A percentile compares a stretch with the other conserved stretches of the same genome.
phyloP scores from a whole-genome alignment of 2,888 invertebrate species.

The Drosophila sordidula region DNA sequence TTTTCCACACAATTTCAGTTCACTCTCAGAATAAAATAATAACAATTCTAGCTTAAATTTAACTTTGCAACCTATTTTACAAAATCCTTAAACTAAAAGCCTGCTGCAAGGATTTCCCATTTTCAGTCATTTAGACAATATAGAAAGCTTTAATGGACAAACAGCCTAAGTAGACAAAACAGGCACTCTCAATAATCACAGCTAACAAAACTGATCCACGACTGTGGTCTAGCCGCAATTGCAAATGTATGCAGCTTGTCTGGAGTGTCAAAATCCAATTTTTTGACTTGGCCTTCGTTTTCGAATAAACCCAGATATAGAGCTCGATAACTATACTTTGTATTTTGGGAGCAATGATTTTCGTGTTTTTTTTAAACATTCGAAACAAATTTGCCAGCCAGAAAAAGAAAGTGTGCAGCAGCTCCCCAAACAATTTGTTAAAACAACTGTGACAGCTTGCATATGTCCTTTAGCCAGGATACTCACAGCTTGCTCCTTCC shows the following conservation, averaged over 20 bases:
- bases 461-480: slow-evolving; percentile 69
- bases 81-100: neutral
- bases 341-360: slow-evolving; percentile 7
- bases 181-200: neutral
- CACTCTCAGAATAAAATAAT: neutral
- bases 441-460: slow-evolving; percentile 81
- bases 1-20: too few relatives aligned
- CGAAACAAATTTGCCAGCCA: slow-evolving; percentile 39
- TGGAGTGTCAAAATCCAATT: slow-evolving; percentile 34
- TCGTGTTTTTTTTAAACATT: slow-evolving; percentile 16
- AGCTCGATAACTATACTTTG: slow-evolving; percentile 6
- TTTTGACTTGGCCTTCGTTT: slow-evolving; percentile 13
- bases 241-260: slow-evolving; percentile 11
- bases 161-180: neutral
- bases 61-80: neutral
- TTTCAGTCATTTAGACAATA: neutral
- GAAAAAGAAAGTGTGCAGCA: slow-evolving; percentile 25
- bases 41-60: neutral
- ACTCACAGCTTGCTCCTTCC: slow-evolving; percentile 10
- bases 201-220: slow-evolving; percentile 15
- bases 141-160: too few relatives aligned
- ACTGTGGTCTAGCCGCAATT: slow-evolving; percentile 16
- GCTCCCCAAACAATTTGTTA: slow-evolving; percentile 75
- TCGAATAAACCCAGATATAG: slow-evolving; percentile 2
- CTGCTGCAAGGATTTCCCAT: too few relatives aligned